phyloP scores from a whole-genome alignment of 2,888 invertebrate genomes.

The Dryomyza anilis region DNA sequence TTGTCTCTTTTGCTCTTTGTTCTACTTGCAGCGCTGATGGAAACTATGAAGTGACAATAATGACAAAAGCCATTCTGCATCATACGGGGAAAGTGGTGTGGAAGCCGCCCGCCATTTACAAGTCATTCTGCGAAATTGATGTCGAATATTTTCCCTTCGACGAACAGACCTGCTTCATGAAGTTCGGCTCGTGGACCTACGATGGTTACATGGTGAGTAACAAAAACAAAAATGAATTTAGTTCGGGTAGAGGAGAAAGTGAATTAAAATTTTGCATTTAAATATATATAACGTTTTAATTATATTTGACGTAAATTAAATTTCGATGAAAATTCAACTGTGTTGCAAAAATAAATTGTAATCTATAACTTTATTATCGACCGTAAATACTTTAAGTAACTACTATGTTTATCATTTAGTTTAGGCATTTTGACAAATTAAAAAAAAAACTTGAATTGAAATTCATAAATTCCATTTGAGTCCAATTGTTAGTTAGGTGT shows the following conservation, averaged over 20 bases:
- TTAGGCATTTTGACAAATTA: too few relatives aligned
- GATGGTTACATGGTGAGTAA: conserved; percentile 89
- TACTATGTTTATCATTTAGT: too few relatives aligned
- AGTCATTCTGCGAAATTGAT: conserved; percentile 95
- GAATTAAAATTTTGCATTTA: not conserved
- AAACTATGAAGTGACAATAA: conserved; percentile 96
- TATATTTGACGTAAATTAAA: not conserved
- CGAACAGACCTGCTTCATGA: conserved; percentile 94
- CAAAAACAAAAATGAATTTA: not conserved
- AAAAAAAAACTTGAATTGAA: too few relatives aligned
- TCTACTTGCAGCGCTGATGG: conserved; percentile 83
- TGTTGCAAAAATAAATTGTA: not conserved
- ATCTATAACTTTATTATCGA: too few relatives aligned
- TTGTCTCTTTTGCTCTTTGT: conserved; percentile 5
- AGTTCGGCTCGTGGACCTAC: conserved; percentile 91
- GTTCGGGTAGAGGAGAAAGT: not conserved
- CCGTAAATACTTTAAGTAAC: too few relatives aligned
- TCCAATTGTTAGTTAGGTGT: too few relatives aligned
- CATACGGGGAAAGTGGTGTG: conserved; percentile 92
- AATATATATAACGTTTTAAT: too few relatives aligned
- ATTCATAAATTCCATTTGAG: too few relatives aligned
- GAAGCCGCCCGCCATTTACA: conserved; percentile 99
- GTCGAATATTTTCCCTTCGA: conserved; percentile 95
- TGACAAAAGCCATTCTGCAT: conserved; percentile 95
- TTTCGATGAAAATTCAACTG: not conserved